phyloP scores from a whole-genome alignment of 1,140 invertebrate species.

The Bombus sibiricus region DNA sequence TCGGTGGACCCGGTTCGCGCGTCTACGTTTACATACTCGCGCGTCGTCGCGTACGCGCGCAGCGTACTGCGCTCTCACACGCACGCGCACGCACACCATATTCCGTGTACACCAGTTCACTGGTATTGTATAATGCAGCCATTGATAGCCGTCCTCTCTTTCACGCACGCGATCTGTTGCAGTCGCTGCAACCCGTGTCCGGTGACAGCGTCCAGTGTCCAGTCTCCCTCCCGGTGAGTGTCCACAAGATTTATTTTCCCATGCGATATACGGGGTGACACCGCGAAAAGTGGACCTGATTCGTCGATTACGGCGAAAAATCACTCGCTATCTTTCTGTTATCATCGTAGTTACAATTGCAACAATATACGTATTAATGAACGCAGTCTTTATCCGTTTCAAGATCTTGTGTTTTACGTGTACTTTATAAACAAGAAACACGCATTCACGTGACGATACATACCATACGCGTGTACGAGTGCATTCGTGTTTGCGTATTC shows the following conservation, averaged over 20 bases:
- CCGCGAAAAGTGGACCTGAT: constrained; percentile 65
- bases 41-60: constrained; percentile 41
- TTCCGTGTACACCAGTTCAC: constrained; percentile 39
- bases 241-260: constrained; percentile 82
- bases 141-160: constrained; percentile 82
- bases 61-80: neutral
- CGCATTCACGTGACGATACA: too few species aligned
- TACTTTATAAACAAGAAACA: neutral
- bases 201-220: constrained; percentile 82
- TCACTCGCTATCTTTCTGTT: neutral
- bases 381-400: neutral
- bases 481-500: neutral
- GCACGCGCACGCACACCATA: constrained; percentile 44
- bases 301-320: neutral
- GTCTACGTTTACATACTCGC: constrained; percentile 23
- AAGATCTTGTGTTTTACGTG: neutral
- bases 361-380: neutral
- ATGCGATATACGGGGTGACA: constrained; percentile 76
- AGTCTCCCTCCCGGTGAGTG: constrained; percentile 80
- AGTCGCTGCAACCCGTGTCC: constrained; percentile 80
- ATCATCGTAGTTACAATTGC: neutral
- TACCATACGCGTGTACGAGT: too few species aligned
- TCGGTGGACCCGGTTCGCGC: constrained; percentile 10
- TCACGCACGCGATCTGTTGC: constrained; percentile 81
- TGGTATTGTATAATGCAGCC: constrained; percentile 80